Evolutionary conservation across 1,140 invertebrate species (phyloP), one percentile per base, ranked within the genome.

Genomic region (Stegodyphus dumicola): DNA sequence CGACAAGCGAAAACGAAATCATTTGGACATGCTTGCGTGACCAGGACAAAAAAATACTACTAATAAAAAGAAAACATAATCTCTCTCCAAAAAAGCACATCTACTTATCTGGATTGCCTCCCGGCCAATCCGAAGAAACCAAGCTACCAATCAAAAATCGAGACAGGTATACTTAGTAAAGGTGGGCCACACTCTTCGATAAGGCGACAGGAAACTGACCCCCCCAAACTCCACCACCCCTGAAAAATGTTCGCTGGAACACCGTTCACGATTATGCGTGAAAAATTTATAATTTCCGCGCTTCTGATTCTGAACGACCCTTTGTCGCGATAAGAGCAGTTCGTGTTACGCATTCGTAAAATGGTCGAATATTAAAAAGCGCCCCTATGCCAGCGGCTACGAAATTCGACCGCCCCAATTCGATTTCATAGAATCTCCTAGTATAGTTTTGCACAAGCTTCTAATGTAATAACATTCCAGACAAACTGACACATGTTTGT

Each of bases 81-180:
- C 9, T 60, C 9, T 11, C 9, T 11, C 1, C 9, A 15, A 60
- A 60, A 60, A 60, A 13, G 69, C 54, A 71, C 78, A 81, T 81
- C 53, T 81, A 81, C 78, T 81, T 81, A 81, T 81, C 78, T 73
- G 52, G 73, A 81, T 54, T 81, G 69, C 78, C 78, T 69, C 51
- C 67, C 69, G 78, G 78, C 78, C 78, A 81, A 81, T 81, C 69
- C 78, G 18, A 48, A 56, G 33, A 52, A 73, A 52, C 48, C 7
- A 9, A 64, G 18, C 53, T 64, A 73, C 78, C 78, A 81, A 81
- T 81, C 78, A 81, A 81, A 81, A 81, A 81, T 81, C 78, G 56
- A 81, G 78, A 81, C 78, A 73, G 67, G 78, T 78, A 66, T 65
- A 77, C 65, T 60, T 65, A 51, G 33, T 6, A 78, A 66, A 65